phyloP scores from a whole-genome alignment of 2,797 vertebrate species.

The Myotis findleyi region DNA sequence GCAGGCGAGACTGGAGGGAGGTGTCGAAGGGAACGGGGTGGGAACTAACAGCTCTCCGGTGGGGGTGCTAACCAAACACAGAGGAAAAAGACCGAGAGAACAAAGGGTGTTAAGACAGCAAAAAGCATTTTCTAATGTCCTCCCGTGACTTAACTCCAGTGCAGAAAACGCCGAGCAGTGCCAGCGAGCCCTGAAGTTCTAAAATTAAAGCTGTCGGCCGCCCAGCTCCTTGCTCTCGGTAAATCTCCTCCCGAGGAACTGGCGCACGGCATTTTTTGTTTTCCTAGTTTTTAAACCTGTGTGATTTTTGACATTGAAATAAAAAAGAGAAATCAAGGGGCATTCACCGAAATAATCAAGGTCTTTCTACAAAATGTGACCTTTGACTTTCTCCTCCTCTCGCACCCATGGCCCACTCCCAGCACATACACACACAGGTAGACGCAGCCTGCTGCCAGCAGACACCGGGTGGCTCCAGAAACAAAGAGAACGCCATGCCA shows the following conservation, averaged over 20 bases:
- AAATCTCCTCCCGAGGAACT: slow-evolving; percentile 76
- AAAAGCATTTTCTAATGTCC: slow-evolving; percentile 76
- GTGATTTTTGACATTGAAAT: slow-evolving; percentile 43
- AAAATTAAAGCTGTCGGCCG: slow-evolving; percentile 79
- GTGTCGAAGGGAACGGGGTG: slow-evolving; percentile 29
- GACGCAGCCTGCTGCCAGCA: neutral
- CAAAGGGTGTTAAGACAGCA: slow-evolving; percentile 83
- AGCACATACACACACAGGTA: neutral
- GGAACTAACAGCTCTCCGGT: slow-evolving; percentile 66
- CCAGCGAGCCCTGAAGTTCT: slow-evolving; percentile 76
- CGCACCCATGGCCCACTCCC: neutral
- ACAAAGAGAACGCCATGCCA: slow-evolving; percentile 68
- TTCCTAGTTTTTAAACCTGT: slow-evolving; percentile 65
- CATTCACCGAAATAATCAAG: slow-evolving; percentile 4
- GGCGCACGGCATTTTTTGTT: neutral
- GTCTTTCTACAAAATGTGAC: slow-evolving; percentile 66
- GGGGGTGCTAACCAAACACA: slow-evolving; percentile 84
- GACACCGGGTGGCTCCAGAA: slow-evolving; percentile 72
- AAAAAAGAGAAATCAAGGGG: neutral
- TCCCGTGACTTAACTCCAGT: slow-evolving; percentile 82
- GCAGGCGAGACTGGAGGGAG: slow-evolving; percentile 80
- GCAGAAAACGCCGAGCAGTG: slow-evolving; percentile 76
- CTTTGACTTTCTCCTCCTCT: neutral
- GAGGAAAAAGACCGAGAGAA: slow-evolving; percentile 77
- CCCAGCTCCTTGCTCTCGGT: slow-evolving; percentile 66